phyloP scores from a whole-genome alignment of 2,797 vertebrate species.

The Epinephelus malabaricus region DNA sequence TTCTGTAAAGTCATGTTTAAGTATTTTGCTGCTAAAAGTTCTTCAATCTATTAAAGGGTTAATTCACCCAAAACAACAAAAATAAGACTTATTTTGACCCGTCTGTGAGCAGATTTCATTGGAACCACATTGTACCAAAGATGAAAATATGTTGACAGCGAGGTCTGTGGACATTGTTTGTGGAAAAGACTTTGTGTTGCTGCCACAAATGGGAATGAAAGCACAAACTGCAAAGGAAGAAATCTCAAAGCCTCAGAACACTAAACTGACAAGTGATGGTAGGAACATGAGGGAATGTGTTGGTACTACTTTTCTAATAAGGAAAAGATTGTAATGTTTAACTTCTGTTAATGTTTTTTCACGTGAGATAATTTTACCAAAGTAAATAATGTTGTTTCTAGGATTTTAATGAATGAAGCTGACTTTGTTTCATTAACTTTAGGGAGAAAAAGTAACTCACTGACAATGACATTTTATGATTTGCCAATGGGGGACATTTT shows the following conservation, averaged over 20 bases:
- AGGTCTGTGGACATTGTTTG: neutral
- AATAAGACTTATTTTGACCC: neutral
- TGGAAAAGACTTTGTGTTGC: neutral
- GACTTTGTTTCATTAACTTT: neutral
- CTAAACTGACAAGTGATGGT: neutral
- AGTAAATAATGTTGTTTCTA: neutral
- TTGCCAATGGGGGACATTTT: too few relatives aligned
- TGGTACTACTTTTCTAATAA: neutral
- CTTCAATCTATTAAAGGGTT: neutral
- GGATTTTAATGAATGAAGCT: neutral
- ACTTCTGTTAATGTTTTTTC: neutral
- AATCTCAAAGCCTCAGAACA: neutral
- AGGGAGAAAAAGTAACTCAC: neutral
- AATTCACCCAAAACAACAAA: neutral
- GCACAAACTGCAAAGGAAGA: neutral
- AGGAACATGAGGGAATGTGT: neutral
- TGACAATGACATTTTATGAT: neutral
- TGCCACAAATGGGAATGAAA: neutral
- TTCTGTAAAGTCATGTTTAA: slow-evolving; percentile 7
- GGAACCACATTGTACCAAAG: neutral
- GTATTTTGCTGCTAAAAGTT: slow-evolving; percentile 5
- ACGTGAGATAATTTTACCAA: neutral
- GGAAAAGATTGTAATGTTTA: neutral
- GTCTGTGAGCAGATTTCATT: neutral
- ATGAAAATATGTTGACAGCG: neutral